Conservation (phyloP, 2,113 vertebrate species). For the Pyrgilauda ruficollis region DNA sequence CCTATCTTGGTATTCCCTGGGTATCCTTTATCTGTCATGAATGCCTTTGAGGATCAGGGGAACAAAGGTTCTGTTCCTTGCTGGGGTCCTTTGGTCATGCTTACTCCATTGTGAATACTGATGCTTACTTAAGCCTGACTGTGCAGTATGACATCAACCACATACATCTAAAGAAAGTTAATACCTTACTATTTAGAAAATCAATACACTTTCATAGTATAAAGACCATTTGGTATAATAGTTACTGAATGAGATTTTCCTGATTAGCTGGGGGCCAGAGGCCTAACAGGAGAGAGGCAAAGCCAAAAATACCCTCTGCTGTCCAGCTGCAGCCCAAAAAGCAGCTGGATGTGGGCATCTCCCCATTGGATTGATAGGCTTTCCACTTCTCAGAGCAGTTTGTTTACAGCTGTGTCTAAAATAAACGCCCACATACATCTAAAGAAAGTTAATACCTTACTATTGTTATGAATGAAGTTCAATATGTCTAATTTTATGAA, state of each 20-base stretch:
- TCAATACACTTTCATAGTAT: neutral
- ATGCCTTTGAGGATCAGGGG: neutral
- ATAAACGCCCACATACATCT: too few relatives aligned
- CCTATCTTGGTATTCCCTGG: accelerated
- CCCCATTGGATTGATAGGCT: neutral
- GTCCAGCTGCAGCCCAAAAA: neutral
- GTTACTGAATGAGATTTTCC: neutral
- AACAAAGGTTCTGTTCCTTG: neutral
- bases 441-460: too few relatives aligned
- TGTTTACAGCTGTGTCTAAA: conserved; percentile 35
- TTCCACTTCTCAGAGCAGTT: neutral
- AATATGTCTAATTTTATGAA: too few relatives aligned
- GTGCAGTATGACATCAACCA: neutral
- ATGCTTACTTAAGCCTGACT: neutral
- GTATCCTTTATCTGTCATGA: neutral
- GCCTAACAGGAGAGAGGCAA: neutral
- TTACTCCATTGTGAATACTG: neutral
- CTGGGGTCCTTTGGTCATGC: neutral
- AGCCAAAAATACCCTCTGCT: neutral
- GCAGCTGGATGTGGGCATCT: neutral
- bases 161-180: neutral
- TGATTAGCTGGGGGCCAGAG: neutral
- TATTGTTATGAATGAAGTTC: too few relatives aligned
- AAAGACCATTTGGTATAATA: neutral
- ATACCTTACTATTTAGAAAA: neutral